Evolutionary conservation across 2,797 vertebrate species (phyloP), one percentile per base, ranked within the genome.

Genomic region (Phoebastria nigripes): DNA sequence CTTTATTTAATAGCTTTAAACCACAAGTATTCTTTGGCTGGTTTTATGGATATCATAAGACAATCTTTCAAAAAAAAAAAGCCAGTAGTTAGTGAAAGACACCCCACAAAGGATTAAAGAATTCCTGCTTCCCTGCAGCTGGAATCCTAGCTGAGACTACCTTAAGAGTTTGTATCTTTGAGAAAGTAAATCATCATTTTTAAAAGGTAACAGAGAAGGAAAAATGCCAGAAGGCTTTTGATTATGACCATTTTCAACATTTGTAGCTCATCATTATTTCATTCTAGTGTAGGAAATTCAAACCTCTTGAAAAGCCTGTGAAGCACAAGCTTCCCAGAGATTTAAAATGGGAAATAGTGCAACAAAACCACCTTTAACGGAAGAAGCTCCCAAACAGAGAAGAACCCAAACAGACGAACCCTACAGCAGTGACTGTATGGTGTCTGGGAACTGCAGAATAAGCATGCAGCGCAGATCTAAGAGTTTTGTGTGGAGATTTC

Each of bases 1-100:
- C 66, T 82, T 94, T 86, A 49, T 92, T 82, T 81, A 67, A 70
- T 49, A 71, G 59, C 47, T 91, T 73, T 93, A 79, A 95, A 82
- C 12, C 44, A 33, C n/a, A 56, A 56, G 44, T 49, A 82, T 84
- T 94, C 80, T 94, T 94, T 92, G 95, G 87, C 87, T 97, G 95
- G 89, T 93, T 91, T 93, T 90, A 76, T 55, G 58, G 76, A 33
- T 89, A 73, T 61, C 26, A 2, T 77, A 58, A 63, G 51, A 42
- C 8, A 54, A 5, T 54, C 35, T 93, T 92, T 41, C 2, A 10
- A 44, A 56, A 62, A 58, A 42, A 55, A 46, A 37, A n/a, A 18
- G 25, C 6, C 49, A 51, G 37, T 54, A 58, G 21, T 62, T 59
- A 82, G 76, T 55, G 56, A 93, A 88, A 39, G 69, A 39, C 51